Percentiles rank a stretch among this genome's conserved stretches.
phyloP scores from a whole-genome alignment of 2,797 vertebrate species.

The Rhodeus uyekii region DNA sequence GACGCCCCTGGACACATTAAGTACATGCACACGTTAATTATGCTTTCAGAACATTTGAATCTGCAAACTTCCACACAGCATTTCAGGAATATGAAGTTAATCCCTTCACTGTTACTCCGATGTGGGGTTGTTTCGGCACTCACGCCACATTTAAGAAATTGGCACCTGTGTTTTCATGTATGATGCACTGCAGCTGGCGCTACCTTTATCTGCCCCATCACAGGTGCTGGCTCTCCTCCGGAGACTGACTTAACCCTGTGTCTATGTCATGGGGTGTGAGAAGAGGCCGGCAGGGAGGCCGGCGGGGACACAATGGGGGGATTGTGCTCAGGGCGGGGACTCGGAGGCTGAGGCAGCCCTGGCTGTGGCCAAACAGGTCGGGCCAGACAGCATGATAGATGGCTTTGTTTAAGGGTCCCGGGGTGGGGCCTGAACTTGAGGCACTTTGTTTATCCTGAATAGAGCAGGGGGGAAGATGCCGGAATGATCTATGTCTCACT shows the following conservation, averaged over 20 bases:
- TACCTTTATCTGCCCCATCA: conserved; percentile 42
- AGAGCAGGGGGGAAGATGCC: conserved; percentile 87
- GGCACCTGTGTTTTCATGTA: conserved; percentile 26
- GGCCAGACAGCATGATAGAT: conserved; percentile 81
- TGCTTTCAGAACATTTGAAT: neutral
- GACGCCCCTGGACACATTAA: neutral
- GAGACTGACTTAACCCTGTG: conserved; percentile 51
- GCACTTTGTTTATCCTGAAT: conserved; percentile 99
- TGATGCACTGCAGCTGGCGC: conserved; percentile 32
- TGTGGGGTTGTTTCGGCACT: neutral
- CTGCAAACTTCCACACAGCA: neutral
- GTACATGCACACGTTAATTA: neutral
- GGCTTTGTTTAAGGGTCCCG: conserved; percentile 88
- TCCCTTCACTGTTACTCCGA: neutral
- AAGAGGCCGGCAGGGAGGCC: conserved; percentile 43
- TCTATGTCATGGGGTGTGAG: conserved; percentile 53
- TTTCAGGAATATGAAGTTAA: too few species aligned
- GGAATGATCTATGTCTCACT: conserved; percentile 82
- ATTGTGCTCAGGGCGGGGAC: conserved; percentile 61
- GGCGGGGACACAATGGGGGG: conserved; percentile 58
- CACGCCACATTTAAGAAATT: neutral
- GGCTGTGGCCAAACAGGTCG: conserved; percentile 70
- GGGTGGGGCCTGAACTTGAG: conserved; percentile 99
- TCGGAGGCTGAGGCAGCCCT: conserved; percentile 46
- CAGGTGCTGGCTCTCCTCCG: conserved; percentile 43